phyloP scores from a whole-genome alignment of 2,113 vertebrate genomes.

The Anser brachyrhynchus region DNA sequence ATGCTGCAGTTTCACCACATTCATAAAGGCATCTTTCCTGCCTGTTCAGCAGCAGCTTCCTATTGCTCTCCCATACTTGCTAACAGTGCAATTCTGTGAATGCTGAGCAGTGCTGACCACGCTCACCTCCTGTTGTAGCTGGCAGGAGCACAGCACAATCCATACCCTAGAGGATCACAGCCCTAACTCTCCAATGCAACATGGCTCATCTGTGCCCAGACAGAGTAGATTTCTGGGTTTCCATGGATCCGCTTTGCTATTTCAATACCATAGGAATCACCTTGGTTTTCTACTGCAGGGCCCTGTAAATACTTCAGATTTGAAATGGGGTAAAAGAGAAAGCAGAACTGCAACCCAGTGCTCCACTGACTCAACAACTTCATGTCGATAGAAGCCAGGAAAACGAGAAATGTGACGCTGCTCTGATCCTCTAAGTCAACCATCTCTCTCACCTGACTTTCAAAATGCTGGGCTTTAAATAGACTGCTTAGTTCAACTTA shows the following conservation, averaged over 20 bases:
- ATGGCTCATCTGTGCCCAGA: neutral
- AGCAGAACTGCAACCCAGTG: neutral
- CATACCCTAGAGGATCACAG: neutral
- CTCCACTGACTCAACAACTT: neutral
- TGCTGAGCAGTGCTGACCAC: rapidly evolving
- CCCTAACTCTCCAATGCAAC: no score
- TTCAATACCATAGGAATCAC: neutral
- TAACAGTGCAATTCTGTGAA: rapidly evolving
- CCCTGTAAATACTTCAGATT: neutral
- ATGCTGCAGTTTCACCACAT: neutral
- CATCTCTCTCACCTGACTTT: neutral
- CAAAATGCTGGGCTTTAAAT: neutral
- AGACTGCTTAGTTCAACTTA: neutral
- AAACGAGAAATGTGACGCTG: neutral
- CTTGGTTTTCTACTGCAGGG: neutral
- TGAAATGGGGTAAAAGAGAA: neutral
- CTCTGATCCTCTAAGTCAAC: neutral
- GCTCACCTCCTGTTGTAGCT: neutral
- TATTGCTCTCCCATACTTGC: rapidly evolving
- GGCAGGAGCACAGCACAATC: neutral
- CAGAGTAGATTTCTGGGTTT: neutral
- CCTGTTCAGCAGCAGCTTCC: neutral
- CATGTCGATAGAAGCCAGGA: neutral
- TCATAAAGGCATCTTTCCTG: neutral
- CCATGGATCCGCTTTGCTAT: neutral